Percentiles rank a stretch among this genome's conserved stretches.
phyloP scores from a whole-genome alignment of 2,797 vertebrate species.

The Gambusia yucatana region DNA sequence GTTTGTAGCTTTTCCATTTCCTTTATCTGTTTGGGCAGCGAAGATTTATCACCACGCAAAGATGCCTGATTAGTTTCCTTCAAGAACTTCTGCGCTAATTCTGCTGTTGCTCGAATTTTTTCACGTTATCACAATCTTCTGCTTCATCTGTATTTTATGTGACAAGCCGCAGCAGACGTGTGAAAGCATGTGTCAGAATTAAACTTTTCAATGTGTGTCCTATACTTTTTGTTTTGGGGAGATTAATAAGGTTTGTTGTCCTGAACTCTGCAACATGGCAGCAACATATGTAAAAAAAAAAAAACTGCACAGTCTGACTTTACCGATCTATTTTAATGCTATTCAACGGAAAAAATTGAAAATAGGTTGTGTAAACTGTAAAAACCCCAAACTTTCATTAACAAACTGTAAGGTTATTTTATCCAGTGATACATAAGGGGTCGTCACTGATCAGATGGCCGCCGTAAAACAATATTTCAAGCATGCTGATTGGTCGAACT shows the following conservation, averaged over 20 bases:
- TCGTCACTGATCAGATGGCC: too few species aligned
- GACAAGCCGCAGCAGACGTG: not conserved
- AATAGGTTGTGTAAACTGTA: not conserved
- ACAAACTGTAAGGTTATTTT: too few species aligned
- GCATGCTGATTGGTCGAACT: too few species aligned
- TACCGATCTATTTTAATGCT: not conserved
- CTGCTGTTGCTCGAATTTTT: not conserved
- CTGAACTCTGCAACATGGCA: not conserved
- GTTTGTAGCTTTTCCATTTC: constrained; percentile 3
- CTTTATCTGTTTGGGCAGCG: not conserved
- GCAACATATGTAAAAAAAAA: too few species aligned
- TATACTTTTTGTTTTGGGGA: not conserved
- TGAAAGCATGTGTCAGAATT: not conserved
- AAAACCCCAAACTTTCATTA: too few species aligned
- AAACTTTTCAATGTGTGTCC: not conserved
- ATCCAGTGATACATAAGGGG: too few species aligned
- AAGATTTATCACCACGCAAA: not conserved
- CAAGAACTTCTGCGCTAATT: not conserved
- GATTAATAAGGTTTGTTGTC: not conserved
- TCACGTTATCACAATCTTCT: not conserved
- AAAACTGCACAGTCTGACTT: not conserved
- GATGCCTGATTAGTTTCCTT: not conserved
- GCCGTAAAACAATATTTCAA: too few species aligned
- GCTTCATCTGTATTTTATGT: not conserved
- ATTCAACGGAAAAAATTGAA: not conserved